Evolutionary conservation across 2,113 vertebrate genomes (phyloP).

Genomic region (Oenanthe oenanthe): DNA sequence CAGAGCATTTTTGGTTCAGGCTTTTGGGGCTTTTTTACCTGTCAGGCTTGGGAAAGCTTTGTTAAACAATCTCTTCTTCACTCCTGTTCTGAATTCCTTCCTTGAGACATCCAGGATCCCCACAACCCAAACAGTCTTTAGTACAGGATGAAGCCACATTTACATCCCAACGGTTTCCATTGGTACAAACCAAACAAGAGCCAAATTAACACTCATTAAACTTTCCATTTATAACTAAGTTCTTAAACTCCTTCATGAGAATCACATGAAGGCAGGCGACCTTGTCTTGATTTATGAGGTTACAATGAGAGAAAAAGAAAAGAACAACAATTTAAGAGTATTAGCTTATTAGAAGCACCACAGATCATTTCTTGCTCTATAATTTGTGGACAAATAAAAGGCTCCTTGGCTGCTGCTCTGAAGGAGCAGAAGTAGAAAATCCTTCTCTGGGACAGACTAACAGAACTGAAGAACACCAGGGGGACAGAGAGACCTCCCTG

Average conservation of each 20-base stretch:
- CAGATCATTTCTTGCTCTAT: fast-evolving
- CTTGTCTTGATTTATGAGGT: not conserved
- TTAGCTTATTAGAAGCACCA: not conserved
- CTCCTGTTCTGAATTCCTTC: not conserved
- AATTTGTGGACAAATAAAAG: not conserved
- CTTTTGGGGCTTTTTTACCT: not conserved
- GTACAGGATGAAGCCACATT: not conserved
- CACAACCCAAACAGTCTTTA: not conserved
- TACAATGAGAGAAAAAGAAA: not conserved
- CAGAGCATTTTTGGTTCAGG: not conserved
- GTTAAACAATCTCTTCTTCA: not conserved
- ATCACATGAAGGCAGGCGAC: not conserved
- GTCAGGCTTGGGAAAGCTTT: not conserved
- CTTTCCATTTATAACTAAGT: not conserved
- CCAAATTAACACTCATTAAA: not conserved
- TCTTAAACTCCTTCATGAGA: not conserved
- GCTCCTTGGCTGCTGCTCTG: not conserved
- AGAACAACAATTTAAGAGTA: not conserved
- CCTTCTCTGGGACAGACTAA: not conserved
- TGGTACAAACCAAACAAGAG: not conserved
- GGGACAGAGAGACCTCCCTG: not conserved
- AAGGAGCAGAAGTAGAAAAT: not conserved
- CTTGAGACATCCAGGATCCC: not conserved
- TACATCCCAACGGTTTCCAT: not conserved
- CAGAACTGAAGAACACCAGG: not conserved